Conservation (phyloP, 2,113 vertebrate genomes). For the Macquaria australasica region DNA sequence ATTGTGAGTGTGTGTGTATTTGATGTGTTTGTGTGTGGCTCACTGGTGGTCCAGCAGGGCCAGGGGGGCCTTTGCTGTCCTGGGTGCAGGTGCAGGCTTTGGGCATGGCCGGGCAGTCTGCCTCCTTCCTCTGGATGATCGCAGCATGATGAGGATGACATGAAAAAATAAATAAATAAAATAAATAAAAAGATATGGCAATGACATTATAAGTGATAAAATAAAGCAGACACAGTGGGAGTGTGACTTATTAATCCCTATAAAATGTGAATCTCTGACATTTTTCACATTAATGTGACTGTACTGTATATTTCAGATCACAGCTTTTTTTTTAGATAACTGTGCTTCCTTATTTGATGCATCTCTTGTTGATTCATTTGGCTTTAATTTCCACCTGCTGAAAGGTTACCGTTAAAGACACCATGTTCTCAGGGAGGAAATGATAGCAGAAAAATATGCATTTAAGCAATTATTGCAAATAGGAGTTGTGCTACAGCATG, state of each 20-base stretch:
- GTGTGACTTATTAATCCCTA: background rate
- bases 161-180: background rate
- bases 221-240: background rate
- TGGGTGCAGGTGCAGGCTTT: conserved; percentile 95
- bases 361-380: background rate
- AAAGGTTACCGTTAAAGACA: background rate
- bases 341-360: background rate
- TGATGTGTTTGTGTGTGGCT: conserved; percentile 58
- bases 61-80: conserved; percentile 91
- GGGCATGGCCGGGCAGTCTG: conserved; percentile 92
- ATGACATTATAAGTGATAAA: background rate
- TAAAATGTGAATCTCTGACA: background rate
- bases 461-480: background rate
- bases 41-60: conserved; percentile 92
- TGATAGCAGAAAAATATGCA: background rate
- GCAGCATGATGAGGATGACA: conserved; percentile 2
- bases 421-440: background rate
- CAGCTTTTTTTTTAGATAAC: background rate
- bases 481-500: background rate
- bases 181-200: background rate
- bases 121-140: conserved; percentile 91
- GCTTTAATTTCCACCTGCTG: background rate
- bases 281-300: background rate
- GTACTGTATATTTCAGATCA: background rate
- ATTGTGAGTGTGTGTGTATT: background rate